Evolutionary conservation across 2,113 vertebrate species (phyloP).

Genomic region (Pontoporia blainvillei): DNA sequence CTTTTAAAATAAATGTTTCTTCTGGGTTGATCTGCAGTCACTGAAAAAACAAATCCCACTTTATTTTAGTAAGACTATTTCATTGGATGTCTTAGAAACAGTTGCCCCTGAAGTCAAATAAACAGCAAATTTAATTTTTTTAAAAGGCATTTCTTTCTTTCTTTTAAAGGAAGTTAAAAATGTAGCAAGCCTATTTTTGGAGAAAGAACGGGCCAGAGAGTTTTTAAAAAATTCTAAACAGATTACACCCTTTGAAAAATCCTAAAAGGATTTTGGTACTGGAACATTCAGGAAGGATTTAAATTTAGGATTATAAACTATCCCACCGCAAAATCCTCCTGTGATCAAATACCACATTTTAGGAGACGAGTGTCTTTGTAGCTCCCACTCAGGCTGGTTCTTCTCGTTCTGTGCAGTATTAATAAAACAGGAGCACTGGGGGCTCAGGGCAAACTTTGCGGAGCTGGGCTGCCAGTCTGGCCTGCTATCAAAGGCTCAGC

Average conservation of each 20-base stretch:
- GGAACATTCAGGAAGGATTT: slow-evolving; percentile 69
- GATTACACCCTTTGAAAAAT: slow-evolving; percentile 66
- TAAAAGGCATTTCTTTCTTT: not conserved
- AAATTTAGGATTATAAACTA: slow-evolving; percentile 61
- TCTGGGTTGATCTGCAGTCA: slow-evolving; percentile 45
- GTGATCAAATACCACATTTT: slow-evolving; percentile 56
- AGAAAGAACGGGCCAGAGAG: slow-evolving; percentile 48
- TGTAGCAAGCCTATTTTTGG: slow-evolving; percentile 59
- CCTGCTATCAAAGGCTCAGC: not conserved
- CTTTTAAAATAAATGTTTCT: slow-evolving; percentile 65
- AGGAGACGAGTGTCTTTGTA: slow-evolving; percentile 44
- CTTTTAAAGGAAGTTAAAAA: slow-evolving; percentile 39
- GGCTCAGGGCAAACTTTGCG: not conserved
- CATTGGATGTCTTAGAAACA: slow-evolving; percentile 47
- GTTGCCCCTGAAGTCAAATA: slow-evolving; percentile 55
- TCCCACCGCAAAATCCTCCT: slow-evolving; percentile 35
- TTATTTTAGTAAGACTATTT: slow-evolving; percentile 52
- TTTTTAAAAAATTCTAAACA: slow-evolving; percentile 42
- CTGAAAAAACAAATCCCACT: not conserved
- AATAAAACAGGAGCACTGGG: not conserved
- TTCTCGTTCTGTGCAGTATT: not conserved
- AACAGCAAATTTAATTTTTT: slow-evolving; percentile 45
- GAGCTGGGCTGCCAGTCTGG: not conserved
- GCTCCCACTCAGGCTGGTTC: slow-evolving; percentile 38
- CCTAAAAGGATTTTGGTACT: slow-evolving; percentile 69